Conservation (phyloP, 2,888 invertebrate genomes). For the Allophyes oxyacanthae region DNA sequence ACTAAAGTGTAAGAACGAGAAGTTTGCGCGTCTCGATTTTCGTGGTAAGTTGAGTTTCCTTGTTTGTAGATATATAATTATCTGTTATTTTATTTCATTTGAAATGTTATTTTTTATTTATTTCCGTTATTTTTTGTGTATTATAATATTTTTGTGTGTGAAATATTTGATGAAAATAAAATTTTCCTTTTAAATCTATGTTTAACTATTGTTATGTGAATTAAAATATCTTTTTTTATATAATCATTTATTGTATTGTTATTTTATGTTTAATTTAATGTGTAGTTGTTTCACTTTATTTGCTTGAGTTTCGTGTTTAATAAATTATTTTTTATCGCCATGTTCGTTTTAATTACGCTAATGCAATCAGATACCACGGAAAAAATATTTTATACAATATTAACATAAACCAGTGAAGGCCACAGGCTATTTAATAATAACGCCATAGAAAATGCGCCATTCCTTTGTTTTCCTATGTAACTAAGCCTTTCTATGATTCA, state of each 20-base stretch:
- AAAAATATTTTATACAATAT: constrained; percentile 13
- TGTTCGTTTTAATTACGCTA: constrained; percentile 41
- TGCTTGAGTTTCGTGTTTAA: constrained; percentile 5
- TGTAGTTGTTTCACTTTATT: constrained; percentile 1
- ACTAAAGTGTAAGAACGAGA: constrained; percentile 91
- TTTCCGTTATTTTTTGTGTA: neutral
- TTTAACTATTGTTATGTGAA: too few species aligned
- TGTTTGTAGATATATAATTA: neutral
- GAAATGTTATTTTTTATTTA: neutral
- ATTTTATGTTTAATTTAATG: neutral
- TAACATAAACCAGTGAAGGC: constrained; percentile 16
- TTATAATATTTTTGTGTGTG: neutral
- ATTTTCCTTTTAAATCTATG: too few species aligned
- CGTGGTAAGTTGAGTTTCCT: constrained; percentile 90
- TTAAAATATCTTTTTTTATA: constrained; percentile 1
- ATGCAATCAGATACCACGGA: constrained; percentile 24
- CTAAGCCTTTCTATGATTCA: neutral
- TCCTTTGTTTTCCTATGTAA: constrained; percentile 28
- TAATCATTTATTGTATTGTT: neutral
- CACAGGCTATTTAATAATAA: constrained; percentile 15
- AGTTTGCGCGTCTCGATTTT: constrained; percentile 92
- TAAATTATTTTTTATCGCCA: constrained; percentile 7
- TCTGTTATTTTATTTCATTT: neutral
- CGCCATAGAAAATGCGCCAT: constrained; percentile 5
- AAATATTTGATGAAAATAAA: too few species aligned